These are phyloP conservation scores for Eremobia ochroleuca DNA, from an alignment of 2,888 invertebrate genomes.

Conservation along the genomic window DNA sequence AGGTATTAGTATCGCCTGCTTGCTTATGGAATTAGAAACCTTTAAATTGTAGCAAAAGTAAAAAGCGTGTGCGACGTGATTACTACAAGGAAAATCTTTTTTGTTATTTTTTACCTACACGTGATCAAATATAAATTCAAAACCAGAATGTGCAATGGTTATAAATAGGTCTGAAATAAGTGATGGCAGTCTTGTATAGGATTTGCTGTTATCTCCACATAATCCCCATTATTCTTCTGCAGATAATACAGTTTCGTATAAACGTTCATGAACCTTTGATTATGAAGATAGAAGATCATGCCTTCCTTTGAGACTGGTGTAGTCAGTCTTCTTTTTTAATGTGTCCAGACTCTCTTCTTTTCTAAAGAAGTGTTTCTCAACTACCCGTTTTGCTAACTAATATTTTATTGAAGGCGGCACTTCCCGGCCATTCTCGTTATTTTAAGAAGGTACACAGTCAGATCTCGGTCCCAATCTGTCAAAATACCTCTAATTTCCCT, in stretches of 20 bases:
- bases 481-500: too few species aligned
- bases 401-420: neutral
- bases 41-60: neutral
- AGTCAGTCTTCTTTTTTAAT: neutral
- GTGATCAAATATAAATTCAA: constrained; percentile 30
- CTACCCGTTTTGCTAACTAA: neutral
- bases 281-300: neutral
- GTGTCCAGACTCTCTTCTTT: neutral
- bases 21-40: constrained; percentile 14
- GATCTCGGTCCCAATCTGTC: too few species aligned
- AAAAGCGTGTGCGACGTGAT: neutral
- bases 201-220: neutral
- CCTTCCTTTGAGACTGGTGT: neutral
- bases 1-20: neutral
- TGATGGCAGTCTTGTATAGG: neutral
- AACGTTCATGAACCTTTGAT: neutral
- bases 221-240: neutral
- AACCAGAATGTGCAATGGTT: constrained; percentile 16
- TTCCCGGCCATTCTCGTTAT: too few species aligned
- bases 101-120: constrained; percentile 18
- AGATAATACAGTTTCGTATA: neutral
- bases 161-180: constrained; percentile 29
- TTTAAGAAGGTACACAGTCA: too few species aligned
- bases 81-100: constrained; percentile 25
- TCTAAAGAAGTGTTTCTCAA: neutral